Conservation (phyloP, 2,888 invertebrate genomes). For the Chrysotoxum bicinctum region DNA sequence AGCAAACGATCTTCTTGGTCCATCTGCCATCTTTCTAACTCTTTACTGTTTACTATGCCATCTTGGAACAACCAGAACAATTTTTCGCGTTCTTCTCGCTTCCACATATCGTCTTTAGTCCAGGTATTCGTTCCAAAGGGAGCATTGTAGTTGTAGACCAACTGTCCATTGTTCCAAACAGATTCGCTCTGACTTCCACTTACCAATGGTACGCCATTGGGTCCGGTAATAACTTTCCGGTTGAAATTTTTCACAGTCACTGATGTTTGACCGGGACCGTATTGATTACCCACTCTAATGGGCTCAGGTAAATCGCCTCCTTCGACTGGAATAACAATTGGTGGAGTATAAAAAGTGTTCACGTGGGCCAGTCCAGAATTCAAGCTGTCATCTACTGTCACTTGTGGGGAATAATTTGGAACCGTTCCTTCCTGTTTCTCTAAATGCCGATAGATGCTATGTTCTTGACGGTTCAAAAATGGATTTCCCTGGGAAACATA, state of each 20-base stretch:
- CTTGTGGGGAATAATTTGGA: slow-evolving; percentile 77
- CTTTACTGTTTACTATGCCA: slow-evolving; percentile 74
- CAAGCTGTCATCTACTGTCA: slow-evolving; percentile 75
- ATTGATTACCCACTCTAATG: slow-evolving; percentile 61
- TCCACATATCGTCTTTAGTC: slow-evolving; percentile 79
- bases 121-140: slow-evolving; percentile 78
- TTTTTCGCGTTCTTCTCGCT: slow-evolving; percentile 79
- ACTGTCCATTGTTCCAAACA: slow-evolving; percentile 78
- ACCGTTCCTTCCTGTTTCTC: slow-evolving; percentile 77
- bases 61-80: slow-evolving; percentile 78
- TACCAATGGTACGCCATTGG: slow-evolving; percentile 77
- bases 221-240: slow-evolving; percentile 76
- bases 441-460: slow-evolving; percentile 77
- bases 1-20: slow-evolving; percentile 79
- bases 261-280: slow-evolving; percentile 74
- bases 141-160: slow-evolving; percentile 77
- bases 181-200: slow-evolving; percentile 77
- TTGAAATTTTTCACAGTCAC: slow-evolving; percentile 77
- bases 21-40: slow-evolving; percentile 78
- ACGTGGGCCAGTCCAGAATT: slow-evolving; percentile 39
- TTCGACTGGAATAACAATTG: slow-evolving; percentile 74
- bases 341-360: slow-evolving; percentile 67
- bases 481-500: slow-evolving; percentile 62
- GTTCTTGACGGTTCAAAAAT: slow-evolving; percentile 55
- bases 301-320: slow-evolving; percentile 60